Evolutionary conservation across 1,140 invertebrate species (phyloP).

Genomic region (Papilio glaucus): DNA sequence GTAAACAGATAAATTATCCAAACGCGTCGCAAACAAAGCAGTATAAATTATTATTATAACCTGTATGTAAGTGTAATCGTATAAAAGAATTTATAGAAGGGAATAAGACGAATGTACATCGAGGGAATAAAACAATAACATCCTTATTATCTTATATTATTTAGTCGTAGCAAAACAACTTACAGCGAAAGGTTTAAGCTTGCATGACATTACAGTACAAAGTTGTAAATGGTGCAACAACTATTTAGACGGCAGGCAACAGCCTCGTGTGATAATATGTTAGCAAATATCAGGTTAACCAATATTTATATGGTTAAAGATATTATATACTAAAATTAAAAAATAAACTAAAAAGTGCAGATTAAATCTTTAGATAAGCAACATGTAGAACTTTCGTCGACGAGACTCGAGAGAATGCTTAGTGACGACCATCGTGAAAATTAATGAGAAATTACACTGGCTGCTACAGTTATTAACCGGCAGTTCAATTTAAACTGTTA

Average conservation of each 20-base stretch:
- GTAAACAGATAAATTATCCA: conserved; percentile 1
- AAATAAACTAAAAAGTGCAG: too few relatives aligned
- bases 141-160: too few relatives aligned
- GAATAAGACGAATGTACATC: conserved; percentile 13
- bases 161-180: not conserved
- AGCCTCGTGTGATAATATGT: not conserved
- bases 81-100: conserved; percentile 21
- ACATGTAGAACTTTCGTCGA: not conserved
- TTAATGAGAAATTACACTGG: conserved; percentile 55
- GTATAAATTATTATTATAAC: conserved; percentile 17
- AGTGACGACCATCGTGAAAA: conserved; percentile 51
- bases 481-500: conserved; percentile 61
- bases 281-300: conserved; percentile 7
- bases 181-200: not conserved
- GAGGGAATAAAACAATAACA: conserved; percentile 14
- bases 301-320: not conserved
- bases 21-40: not conserved
- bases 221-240: conserved; percentile 21
- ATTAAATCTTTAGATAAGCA: not conserved
- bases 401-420: conserved; percentile 57
- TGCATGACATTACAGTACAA: conserved; percentile 2
- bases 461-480: conserved; percentile 52
- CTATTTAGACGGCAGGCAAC: conserved; percentile 10
- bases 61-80: conserved; percentile 16
- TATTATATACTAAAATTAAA: too few relatives aligned